Base-by-base conservation (phyloP, 2,113 vertebrate genomes). In the Ctenomys sociabilis region DNA sequence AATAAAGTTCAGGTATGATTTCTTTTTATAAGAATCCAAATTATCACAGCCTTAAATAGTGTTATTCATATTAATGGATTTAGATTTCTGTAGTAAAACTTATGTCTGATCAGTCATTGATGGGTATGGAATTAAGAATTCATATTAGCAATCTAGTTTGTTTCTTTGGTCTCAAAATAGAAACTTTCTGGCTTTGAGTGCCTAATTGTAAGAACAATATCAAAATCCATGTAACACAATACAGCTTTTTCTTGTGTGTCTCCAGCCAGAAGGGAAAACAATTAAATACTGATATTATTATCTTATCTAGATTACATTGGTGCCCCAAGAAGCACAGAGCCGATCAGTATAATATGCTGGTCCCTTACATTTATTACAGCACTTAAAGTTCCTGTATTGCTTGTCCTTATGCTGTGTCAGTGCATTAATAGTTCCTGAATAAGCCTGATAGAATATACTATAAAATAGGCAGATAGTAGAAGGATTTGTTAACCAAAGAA, bases 1-100 rank as follows among this genome's bases (percentile, higher is more conserved):
- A 40, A 91, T 89, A 94, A 70, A 96, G 13, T 52, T 73, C 43
- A 5, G 24, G 21, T 68, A 35, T 85, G 35, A 85, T 96, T 96
- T 95, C 66, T 82, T 97, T 88, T 91, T 85, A 84, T 93, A 91
- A 94, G 28, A 84, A 90, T 86, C 49, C 80, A 45, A 90, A 66
- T 85, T 16, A 86, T 75, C 22, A 97, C 49, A 83, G 80, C 59
- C 63, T 89, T 72, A 95, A 92, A 92, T 93, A 73, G 17, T 90
- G 14, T n/a, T 77, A 81, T 59, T 92, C 43, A 66, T 90, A 28
- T 43, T 61, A 70, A 91, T 87, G 32, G 61, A 63, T 9, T 68
- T 77, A 94, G 87, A 78, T 28, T 92, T 85, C 52, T 78, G 7
- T 64, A 77, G 68, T 93, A 83, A 93, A 92, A 88, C n/a, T 57